These are phyloP conservation scores for Chamaea fasciata DNA, from an alignment of 2,113 vertebrate species.

Conservation along the genomic window DNA sequence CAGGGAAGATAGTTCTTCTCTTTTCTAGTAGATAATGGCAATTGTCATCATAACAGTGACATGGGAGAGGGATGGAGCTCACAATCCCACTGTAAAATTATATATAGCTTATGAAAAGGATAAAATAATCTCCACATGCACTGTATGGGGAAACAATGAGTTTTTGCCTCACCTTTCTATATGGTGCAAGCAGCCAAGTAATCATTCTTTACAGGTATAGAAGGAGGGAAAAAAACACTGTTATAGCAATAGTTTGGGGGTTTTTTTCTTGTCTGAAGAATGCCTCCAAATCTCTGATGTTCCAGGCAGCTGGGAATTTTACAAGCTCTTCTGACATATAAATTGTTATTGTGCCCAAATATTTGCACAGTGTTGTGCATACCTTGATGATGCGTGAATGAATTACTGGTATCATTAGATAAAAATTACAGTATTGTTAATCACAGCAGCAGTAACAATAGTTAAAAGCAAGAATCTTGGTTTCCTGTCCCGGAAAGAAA, in stretches of 20 bases:
- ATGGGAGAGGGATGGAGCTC: background rate
- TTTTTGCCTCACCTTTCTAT: background rate
- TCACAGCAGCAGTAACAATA: background rate
- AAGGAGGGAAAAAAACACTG: background rate
- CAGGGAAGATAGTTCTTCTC: background rate
- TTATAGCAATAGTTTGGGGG: background rate
- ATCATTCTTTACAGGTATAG: background rate
- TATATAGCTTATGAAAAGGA: background rate
- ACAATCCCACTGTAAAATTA: background rate
- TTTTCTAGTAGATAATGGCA: background rate
- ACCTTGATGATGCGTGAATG: background rate
- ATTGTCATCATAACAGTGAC: background rate
- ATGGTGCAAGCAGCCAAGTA: background rate
- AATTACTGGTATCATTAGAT: background rate
- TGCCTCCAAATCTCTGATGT: background rate
- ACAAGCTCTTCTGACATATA: background rate
- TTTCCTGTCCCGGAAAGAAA: background rate
- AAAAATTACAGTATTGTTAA: background rate
- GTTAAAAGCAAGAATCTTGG: background rate
- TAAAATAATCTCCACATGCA: background rate
- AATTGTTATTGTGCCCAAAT: background rate
- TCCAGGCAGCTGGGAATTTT: background rate
- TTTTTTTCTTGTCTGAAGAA: background rate
- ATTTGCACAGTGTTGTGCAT: background rate
- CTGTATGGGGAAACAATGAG: background rate